Evolutionary conservation across 2,113 vertebrate genomes (phyloP).

Genomic region (Uria aalge): DNA sequence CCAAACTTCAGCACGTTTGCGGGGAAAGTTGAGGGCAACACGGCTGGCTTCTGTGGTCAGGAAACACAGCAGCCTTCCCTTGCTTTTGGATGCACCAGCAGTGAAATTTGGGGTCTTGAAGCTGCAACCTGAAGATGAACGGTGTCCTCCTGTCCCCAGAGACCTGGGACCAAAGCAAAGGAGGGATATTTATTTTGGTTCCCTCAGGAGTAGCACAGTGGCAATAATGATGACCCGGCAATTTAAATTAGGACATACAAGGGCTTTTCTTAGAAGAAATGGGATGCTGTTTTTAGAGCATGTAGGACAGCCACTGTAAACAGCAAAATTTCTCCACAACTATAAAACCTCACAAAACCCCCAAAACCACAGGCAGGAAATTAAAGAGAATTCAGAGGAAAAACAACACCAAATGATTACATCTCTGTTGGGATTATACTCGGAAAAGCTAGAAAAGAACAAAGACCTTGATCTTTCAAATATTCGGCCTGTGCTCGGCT

Average conservation of each 20-base stretch:
- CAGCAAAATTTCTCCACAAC: not conserved
- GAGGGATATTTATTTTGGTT: not conserved
- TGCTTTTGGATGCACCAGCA: not conserved
- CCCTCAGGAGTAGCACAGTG: not conserved
- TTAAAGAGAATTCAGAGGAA: conserved; percentile 32
- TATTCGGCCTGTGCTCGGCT: not conserved
- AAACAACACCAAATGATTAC: not conserved
- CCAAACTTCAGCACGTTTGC: not conserved
- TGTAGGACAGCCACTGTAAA: conserved; percentile 13
- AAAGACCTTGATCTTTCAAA: conserved; percentile 11
- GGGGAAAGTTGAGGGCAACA: not conserved
- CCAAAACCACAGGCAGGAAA: conserved; percentile 56
- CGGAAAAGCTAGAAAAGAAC: conserved; percentile 37
- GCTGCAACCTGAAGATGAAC: not conserved
- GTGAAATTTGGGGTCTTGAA: not conserved
- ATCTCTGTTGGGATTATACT: conserved; percentile 47
- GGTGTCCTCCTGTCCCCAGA: not conserved
- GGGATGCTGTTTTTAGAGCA: not conserved
- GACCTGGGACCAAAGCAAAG: not conserved
- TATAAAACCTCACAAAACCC: conserved; percentile 14
- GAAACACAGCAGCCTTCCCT: not conserved
- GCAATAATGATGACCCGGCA: not conserved
- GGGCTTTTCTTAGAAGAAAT: conserved; percentile 40
- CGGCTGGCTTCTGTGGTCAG: not conserved
- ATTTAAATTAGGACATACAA: conserved; percentile 21